Conservation (phyloP, 2,888 invertebrate species). For the Cryptophagus acutangulus region DNA sequence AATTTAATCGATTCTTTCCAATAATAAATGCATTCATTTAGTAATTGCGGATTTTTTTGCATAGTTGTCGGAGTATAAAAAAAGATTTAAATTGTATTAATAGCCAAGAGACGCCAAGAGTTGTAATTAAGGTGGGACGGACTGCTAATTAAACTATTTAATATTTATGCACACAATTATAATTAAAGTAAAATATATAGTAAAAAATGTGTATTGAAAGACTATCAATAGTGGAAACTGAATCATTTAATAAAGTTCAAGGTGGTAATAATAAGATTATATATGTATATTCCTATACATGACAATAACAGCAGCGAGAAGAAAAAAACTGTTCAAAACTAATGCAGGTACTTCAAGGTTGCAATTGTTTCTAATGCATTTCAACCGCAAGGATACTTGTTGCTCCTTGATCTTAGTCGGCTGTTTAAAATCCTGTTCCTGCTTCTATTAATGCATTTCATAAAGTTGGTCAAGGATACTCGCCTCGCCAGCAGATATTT, state of each 20-base stretch:
- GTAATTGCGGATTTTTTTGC: no score
- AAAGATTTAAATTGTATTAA: no score
- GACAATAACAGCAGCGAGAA: conserved; percentile 17
- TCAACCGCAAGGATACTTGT: conserved; percentile 32
- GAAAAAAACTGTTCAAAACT: conserved; percentile 22
- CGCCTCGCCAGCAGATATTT: conserved; percentile 6
- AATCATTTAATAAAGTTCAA: conserved; percentile 37
- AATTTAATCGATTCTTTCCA: no score
- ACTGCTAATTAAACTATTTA: no score
- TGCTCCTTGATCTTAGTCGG: conserved; percentile 29
- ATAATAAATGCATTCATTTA: no score
- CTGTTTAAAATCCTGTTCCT: conserved; percentile 22
- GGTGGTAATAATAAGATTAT: conserved; percentile 30
- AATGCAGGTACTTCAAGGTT: conserved; percentile 35
- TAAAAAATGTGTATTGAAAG: conserved; percentile 4
- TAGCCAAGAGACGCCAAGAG: no score
- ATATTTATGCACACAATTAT: conserved; percentile 1
- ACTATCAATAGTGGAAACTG: conserved; percentile 19
- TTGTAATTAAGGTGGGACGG: no score
- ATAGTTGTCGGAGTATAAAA: no score
- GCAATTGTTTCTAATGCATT: conserved; percentile 33
- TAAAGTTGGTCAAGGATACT: conserved; percentile 27
- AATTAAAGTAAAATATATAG: background rate
- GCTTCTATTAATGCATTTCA: conserved; percentile 12
- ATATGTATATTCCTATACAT: conserved; percentile 20